These are phyloP conservation scores for Malurus elegans DNA, from an alignment of 2,113 vertebrate genomes.

Conservation along the genomic window DNA sequence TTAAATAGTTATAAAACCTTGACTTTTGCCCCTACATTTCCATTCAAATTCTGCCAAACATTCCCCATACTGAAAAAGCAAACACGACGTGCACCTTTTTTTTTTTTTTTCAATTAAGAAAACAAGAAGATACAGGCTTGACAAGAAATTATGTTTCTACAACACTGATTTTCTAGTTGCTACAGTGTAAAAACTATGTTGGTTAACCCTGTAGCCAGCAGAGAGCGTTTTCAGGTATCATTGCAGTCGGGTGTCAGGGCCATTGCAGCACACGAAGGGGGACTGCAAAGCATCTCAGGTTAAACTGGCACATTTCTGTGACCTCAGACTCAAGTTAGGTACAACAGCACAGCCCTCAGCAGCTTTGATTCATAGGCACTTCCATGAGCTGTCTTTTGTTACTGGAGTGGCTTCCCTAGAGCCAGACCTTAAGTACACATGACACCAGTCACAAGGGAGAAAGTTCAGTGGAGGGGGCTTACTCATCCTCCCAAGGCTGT, in stretches of 20 bases:
- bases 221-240: not conserved
- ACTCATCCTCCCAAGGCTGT: not conserved
- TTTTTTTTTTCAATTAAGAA: not conserved
- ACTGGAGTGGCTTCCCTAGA: not conserved
- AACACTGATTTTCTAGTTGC: not conserved
- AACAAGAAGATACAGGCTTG: not conserved
- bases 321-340: not conserved
- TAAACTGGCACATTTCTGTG: not conserved
- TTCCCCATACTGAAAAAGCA: not conserved
- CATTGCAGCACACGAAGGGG: not conserved
- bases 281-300: not conserved
- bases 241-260: not conserved
- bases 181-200: not conserved
- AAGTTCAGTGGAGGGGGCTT: not conserved
- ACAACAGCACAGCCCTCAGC: not conserved
- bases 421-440: not conserved
- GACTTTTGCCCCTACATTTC: not conserved
- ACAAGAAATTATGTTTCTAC: not conserved
- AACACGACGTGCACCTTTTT: not conserved
- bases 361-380: not conserved
- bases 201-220: not conserved
- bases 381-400: not conserved
- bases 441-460: not conserved
- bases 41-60: not conserved
- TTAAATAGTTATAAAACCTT: not conserved